Conservation (phyloP, 2,113 vertebrate genomes). For the Nettapus auritus region DNA sequence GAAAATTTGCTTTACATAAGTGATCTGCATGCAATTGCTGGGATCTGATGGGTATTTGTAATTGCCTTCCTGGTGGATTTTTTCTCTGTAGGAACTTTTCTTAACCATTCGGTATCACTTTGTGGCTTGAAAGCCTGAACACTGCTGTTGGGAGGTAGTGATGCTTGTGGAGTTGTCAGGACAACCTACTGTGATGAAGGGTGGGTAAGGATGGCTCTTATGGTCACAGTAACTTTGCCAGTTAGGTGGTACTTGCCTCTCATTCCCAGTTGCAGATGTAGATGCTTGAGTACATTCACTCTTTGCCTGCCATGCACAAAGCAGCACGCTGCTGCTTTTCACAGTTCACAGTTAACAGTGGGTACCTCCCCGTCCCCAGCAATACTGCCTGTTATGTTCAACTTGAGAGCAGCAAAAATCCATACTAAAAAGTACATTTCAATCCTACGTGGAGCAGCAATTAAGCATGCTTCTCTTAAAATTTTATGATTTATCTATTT, state of each 20-base stretch:
- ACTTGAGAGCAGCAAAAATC: not conserved
- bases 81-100: not conserved
- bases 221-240: not conserved
- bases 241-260: not conserved
- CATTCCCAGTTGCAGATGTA: not conserved
- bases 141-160: not conserved
- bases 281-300: not conserved
- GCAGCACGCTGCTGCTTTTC: not conserved
- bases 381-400: not conserved
- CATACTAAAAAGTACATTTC: not conserved
- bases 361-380: not conserved
- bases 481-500: not conserved
- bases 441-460: not conserved
- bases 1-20: not conserved
- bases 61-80: constrained; percentile 4
- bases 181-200: constrained; percentile 26
- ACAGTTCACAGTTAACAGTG: not conserved
- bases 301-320: not conserved
- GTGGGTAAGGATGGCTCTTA: not conserved
- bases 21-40: not conserved
- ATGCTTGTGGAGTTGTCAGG: constrained; percentile 15
- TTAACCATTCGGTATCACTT: constrained; percentile 33
- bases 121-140: not conserved
- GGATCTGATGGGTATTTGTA: not conserved
- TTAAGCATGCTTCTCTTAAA: not conserved